Evolutionary conservation across 2,888 invertebrate species (phyloP).

Genomic region (Cataglyphis albicans): DNA sequence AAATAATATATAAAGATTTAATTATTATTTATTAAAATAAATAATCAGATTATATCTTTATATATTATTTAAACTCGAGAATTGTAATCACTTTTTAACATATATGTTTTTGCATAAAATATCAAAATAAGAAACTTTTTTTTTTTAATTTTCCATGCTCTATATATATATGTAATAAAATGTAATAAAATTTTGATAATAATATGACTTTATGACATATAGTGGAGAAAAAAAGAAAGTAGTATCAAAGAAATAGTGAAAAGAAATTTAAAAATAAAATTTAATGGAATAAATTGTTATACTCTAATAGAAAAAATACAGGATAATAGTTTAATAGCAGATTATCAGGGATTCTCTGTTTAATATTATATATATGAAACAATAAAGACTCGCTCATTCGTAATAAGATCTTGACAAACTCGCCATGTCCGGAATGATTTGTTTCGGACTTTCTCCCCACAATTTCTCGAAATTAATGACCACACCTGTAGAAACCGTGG

Average conservation of each 20-base stretch:
- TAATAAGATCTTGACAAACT: conserved; percentile 45
- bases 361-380: not conserved
- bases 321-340: not conserved
- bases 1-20: not conserved
- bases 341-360: not conserved
- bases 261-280: not conserved
- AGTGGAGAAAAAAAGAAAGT: not conserved
- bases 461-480: conserved; percentile 70
- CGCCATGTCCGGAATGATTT: conserved; percentile 61
- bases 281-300: not conserved
- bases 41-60: no score
- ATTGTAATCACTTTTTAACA: no score
- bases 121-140: no score
- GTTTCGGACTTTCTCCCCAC: conserved; percentile 65
- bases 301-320: not conserved
- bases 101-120: no score
- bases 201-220: not conserved
- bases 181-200: not conserved
- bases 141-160: no score
- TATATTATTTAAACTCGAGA: no score
- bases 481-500: conserved; percentile 67
- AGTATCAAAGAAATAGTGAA: not conserved
- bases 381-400: not conserved
- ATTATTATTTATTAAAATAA: not conserved
- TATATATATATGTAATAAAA: no score